Base-by-base conservation (phyloP, 2,888 invertebrate species). In the Dinocampus coccinellae region DNA sequence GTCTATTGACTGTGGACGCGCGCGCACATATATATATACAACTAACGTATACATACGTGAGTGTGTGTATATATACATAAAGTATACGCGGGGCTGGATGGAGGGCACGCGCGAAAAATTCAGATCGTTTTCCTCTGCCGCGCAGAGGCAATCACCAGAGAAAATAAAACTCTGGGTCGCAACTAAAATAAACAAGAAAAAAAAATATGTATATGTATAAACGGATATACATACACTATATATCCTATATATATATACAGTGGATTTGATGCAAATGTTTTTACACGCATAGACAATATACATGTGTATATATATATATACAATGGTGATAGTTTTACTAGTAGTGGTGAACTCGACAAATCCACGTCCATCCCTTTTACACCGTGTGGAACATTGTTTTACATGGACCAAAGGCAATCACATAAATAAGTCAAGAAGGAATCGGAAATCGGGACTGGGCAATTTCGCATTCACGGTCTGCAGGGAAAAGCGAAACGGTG, bases 391-490 rank as follows among this genome's bases (percentile, higher is more conserved):
- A 82, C 82, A 81, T 82, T 81, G 84, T 84, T 84, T 82, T 81
- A 79, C 80, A 80, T 78, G 78, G 79, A 76, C 80, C 77, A 74
- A 77, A 75, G 80, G 78, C 83, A 82, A 83, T 84, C 83, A 80
- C 83, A 84, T 84, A 84, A 84, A 84, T 84, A 84, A 84, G 82
- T 84, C 82, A 84, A 74, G 70, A 77, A 71, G 75, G 79, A 81
- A 80, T 80, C 69, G 74, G 61, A 76, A 76, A 74, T 75, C 73
- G 70, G 69, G 73, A 72, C 75, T 76, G 77, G 77, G 81, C 80
- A 82, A 85, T 86, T 84, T 82, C 80, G 79, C 80, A 84, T 85
- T 83, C 84, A 83, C 82, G 81, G 82, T 82, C 84, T 83, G 79
- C 80, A 78, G 85, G 84, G 84, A 82, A 81, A 81, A 83, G 76